A percentile compares a stretch with the other conserved stretches of the same genome.
phyloP scores from a whole-genome alignment of 2,113 vertebrate species.

The Numenius arquata region DNA sequence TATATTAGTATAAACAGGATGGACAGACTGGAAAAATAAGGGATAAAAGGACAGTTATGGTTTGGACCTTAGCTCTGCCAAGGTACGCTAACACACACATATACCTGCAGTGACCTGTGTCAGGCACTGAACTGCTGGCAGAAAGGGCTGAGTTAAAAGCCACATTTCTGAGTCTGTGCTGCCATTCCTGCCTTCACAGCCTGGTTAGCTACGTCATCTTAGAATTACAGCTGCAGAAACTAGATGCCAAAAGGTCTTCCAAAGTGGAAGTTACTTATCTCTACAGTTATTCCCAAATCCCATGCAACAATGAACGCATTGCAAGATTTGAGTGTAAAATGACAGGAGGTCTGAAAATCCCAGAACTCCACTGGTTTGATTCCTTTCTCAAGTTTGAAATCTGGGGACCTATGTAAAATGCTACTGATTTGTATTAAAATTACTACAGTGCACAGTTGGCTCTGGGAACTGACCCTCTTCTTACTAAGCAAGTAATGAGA shows the following conservation, averaged over 20 bases:
- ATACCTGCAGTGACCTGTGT: not conserved
- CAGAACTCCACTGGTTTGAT: not conserved
- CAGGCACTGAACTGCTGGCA: not conserved
- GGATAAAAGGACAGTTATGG: not conserved
- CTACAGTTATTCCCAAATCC: not conserved
- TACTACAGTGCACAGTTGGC: not conserved
- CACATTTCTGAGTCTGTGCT: accelerated
- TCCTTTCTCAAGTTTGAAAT: not conserved
- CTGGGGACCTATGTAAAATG: not conserved
- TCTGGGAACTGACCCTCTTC: not conserved
- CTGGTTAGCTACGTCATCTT: not conserved
- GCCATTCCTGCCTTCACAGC: not conserved
- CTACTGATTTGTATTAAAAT: not conserved
- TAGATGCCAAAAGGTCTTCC: not conserved
- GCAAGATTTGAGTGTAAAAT: not conserved
- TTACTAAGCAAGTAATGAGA: not conserved
- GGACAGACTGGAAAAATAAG: not conserved
- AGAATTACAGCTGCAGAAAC: not conserved
- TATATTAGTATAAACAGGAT: not conserved
- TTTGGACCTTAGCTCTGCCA: not conserved
- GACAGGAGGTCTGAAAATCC: not conserved
- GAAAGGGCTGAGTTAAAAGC: not conserved
- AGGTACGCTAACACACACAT: not conserved
- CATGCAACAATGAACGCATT: not conserved
- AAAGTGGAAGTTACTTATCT: not conserved